These are phyloP conservation scores for Diaperis boleti DNA, from an alignment of 2,888 invertebrate species.

Conservation along the genomic window DNA sequence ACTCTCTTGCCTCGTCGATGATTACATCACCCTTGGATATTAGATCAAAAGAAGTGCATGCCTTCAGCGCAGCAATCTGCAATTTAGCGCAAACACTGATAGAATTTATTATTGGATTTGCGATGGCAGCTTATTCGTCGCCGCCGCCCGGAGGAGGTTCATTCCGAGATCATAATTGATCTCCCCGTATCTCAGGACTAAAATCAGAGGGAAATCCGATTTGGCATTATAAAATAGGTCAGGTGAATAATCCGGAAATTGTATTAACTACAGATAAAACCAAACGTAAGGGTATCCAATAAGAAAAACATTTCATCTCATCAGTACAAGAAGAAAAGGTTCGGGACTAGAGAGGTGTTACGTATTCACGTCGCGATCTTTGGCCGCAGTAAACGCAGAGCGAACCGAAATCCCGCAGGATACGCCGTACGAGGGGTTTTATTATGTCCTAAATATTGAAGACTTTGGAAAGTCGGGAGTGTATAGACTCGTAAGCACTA, in stretches of 20 bases:
- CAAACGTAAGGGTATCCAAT: slow-evolving; percentile 8
- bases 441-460: slow-evolving; percentile 59
- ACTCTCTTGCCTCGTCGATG: slow-evolving; percentile 1
- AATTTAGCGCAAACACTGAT: slow-evolving; percentile 26
- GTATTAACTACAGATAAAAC: slow-evolving; percentile 41
- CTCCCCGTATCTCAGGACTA: slow-evolving; percentile 20
- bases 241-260: slow-evolving; percentile 41
- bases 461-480: slow-evolving; percentile 36
- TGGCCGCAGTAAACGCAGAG: slow-evolving; percentile 52
- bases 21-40: slow-evolving; percentile 5
- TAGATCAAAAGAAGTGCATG: slow-evolving; percentile 12
- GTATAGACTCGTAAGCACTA: slow-evolving; percentile 13
- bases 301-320: slow-evolving; percentile 19
- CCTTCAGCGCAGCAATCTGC: slow-evolving; percentile 6
- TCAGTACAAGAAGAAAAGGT: slow-evolving; percentile 23
- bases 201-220: slow-evolving; percentile 41
- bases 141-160: slow-evolving; percentile 10
- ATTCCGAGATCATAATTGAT: slow-evolving; percentile 30
- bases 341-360: slow-evolving; percentile 21
- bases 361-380: slow-evolving; percentile 53
- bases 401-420: slow-evolving; percentile 53
- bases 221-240: slow-evolving; percentile 43
- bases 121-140: slow-evolving; percentile 9
- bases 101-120: slow-evolving; percentile 30
- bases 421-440: slow-evolving; percentile 52